Conservation (phyloP, 2,888 invertebrate species). For the Eupithecia abbreviata region DNA sequence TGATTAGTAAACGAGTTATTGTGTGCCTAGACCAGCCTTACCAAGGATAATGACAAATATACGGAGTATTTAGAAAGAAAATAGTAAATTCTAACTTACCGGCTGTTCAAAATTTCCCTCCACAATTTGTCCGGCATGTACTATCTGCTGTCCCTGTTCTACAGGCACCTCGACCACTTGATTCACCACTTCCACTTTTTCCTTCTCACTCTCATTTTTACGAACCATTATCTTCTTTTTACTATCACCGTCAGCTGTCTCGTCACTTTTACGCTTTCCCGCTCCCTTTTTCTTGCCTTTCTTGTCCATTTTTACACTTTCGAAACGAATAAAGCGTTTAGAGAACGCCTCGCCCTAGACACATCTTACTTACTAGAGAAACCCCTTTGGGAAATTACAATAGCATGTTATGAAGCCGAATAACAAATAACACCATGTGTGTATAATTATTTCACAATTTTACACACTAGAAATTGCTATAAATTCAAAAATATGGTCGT, state of each 20-base stretch:
- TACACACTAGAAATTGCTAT: constrained; percentile 51
- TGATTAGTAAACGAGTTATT: background rate
- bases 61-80: background rate
- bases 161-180: constrained; percentile 79
- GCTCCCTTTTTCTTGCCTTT: constrained; percentile 81
- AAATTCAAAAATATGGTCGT: constrained; percentile 57
- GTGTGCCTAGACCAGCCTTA: background rate
- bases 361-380: constrained; percentile 55
- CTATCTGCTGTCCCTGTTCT: constrained; percentile 77
- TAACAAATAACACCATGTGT: constrained; percentile 42
- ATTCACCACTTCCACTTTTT: constrained; percentile 73
- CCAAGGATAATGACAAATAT: background rate
- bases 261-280: constrained; percentile 79
- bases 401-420: constrained; percentile 9
- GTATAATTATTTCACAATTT: constrained; percentile 50
- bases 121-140: constrained; percentile 76
- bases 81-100: constrained; percentile 38
- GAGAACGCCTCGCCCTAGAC: constrained; percentile 61
- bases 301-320: constrained; percentile 79
- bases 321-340: constrained; percentile 44
- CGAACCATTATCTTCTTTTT: constrained; percentile 75
- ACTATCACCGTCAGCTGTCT: constrained; percentile 70
- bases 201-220: constrained; percentile 69
- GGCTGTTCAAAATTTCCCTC: constrained; percentile 81
- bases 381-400: constrained; percentile 11